Evolutionary conservation across 1,140 invertebrate genomes (phyloP).

Genomic region (Coptotermes formosanus): DNA sequence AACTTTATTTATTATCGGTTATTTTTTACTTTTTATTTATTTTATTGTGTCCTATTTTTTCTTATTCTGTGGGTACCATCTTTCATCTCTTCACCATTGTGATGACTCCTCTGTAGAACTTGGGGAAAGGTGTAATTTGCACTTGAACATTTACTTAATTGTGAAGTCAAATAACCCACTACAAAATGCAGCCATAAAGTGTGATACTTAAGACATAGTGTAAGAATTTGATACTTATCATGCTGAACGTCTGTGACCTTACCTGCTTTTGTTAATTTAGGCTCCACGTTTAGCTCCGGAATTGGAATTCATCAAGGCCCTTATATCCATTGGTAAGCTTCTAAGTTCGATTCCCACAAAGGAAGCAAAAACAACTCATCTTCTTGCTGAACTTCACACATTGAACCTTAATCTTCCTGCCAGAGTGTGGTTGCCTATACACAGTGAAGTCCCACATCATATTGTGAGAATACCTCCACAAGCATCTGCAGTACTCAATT

Average conservation of each 20-base stretch:
- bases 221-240: too few species aligned
- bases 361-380: constrained; percentile 84
- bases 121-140: too few species aligned
- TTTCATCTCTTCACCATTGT: too few species aligned
- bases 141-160: too few species aligned
- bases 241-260: background rate
- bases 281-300: constrained; percentile 80
- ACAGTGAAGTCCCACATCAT: constrained; percentile 69
- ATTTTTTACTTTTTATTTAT: too few species aligned
- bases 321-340: constrained; percentile 89
- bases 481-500: constrained; percentile 95
- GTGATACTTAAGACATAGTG: too few species aligned
- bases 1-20: too few species aligned
- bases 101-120: too few species aligned
- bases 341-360: constrained; percentile 90
- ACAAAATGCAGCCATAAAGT: too few species aligned
- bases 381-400: constrained; percentile 88
- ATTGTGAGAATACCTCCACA: constrained; percentile 91
- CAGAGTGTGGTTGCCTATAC: constrained; percentile 93
- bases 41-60: too few species aligned
- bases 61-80: too few species aligned
- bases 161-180: too few species aligned
- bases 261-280: constrained; percentile 48
- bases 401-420: constrained; percentile 97
- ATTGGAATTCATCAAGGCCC: constrained; percentile 80